A percentile compares a stretch with the other conserved stretches of the same genome.
Conservation (phyloP, 2,888 invertebrate genomes). For the Cheilosia soror region DNA sequence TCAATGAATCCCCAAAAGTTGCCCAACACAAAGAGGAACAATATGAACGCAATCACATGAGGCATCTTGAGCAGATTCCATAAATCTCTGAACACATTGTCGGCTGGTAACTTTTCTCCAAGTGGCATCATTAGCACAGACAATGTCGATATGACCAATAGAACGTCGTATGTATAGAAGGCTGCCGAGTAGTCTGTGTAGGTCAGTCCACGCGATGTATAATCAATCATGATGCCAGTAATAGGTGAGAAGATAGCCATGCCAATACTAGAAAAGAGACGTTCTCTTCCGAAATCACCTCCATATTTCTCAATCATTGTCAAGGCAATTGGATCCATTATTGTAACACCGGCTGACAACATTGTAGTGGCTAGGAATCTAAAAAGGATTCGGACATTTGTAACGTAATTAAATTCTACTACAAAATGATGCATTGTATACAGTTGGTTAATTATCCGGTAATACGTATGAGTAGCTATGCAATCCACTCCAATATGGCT, state of each 20-base stretch:
- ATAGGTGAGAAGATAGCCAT: slow-evolving; percentile 93
- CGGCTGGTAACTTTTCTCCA: slow-evolving; percentile 90
- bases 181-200: slow-evolving; percentile 94
- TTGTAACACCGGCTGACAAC: slow-evolving; percentile 93
- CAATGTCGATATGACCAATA: slow-evolving; percentile 89
- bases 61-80: slow-evolving; percentile 90
- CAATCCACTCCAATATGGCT: too few relatives aligned
- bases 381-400: slow-evolving; percentile 30
- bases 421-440: background rate
- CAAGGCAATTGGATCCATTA: slow-evolving; percentile 94
- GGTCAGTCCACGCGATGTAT: slow-evolving; percentile 85
- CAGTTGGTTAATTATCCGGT: background rate
- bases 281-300: slow-evolving; percentile 92
- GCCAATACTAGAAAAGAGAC: slow-evolving; percentile 91
- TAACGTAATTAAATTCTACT: slow-evolving; percentile 1
- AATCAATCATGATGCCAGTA: slow-evolving; percentile 91
- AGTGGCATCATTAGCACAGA: slow-evolving; percentile 91
- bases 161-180: slow-evolving; percentile 90
- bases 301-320: slow-evolving; percentile 93
- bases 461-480: background rate
- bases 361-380: slow-evolving; percentile 92
- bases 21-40: slow-evolving; percentile 92
- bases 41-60: slow-evolving; percentile 91
- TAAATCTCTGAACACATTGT: slow-evolving; percentile 90
- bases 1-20: slow-evolving; percentile 96